Base-by-base conservation (phyloP, 2,113 vertebrate species). In the Strix aluco region DNA sequence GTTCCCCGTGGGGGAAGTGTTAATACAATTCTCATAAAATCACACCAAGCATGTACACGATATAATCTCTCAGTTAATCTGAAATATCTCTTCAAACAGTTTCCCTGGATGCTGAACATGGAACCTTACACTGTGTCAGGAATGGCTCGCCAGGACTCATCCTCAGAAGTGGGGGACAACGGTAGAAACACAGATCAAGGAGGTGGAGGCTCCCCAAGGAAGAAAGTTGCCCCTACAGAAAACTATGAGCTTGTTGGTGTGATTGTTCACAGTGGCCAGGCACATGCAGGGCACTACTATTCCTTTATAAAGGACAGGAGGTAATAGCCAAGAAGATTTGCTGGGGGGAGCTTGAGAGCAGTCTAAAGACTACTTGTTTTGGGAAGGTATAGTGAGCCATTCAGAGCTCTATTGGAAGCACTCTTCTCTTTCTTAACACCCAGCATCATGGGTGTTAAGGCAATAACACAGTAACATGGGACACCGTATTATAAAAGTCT, bases 41-140 rank as follows among this genome's bases (percentile, higher is more conserved):
- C 42, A 46, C 32, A 27, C 8, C 6, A 29, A 85, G 7, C 2
- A 0, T 10, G 5, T 52, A n/a, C 21, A 17, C 8, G 22, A 21
- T 25, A 2, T 52, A 23, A 6, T 34, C 3, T 59, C 74, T 70
- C 5, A 4, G 14, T 95, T 91, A 63, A 92, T 44, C 38, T 57
- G 11, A 72, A 81, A 16, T 73, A n/a, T 63, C 86, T 84, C 86
- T 95, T 93, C 42, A 22, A 75, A 89, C 96, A 99, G 99, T 99
- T 99, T 95, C 99, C 99, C 40, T 99, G 99, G 99, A 99, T 99
- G 98, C 94, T 99, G 90, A 99, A 99, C 97, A 99, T 99, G 99
- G 99, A 99, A 97, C 99, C 99, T 19, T 99, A 99, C 98, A 99
- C 99, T 1, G 99, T 99, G 65, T 98, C 99, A 5, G 99, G 99